Evolutionary conservation across 2,113 vertebrate species (phyloP).

Genomic region (Mystacornis crossleyi): DNA sequence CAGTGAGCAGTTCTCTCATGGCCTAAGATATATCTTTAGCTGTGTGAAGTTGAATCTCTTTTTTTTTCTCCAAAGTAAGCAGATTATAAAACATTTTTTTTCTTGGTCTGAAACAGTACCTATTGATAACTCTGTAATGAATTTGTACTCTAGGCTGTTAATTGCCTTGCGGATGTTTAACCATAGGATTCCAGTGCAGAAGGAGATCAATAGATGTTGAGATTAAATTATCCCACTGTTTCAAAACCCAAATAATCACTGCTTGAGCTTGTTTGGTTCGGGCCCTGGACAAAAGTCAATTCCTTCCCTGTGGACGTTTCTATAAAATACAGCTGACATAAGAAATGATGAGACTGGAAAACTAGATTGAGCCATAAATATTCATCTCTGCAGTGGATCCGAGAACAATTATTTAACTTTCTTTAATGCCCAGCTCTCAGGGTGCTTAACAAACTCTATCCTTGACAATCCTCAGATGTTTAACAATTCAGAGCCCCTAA

Average conservation of each 20-base stretch:
- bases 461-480: constrained; percentile 23
- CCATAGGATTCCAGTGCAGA: constrained; percentile 29
- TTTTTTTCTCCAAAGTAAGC: not conserved
- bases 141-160: constrained; percentile 2
- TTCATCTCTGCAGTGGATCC: not conserved
- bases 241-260: constrained; percentile 47
- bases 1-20: not conserved
- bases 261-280: constrained; percentile 50
- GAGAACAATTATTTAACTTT: constrained; percentile 30
- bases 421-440: constrained; percentile 25
- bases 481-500: constrained; percentile 52
- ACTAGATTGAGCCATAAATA: constrained; percentile 54
- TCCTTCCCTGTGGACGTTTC: constrained; percentile 39
- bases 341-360: constrained; percentile 53
- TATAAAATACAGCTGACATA: constrained; percentile 40
- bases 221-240: constrained; percentile 53
- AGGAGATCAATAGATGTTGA: constrained; percentile 28
- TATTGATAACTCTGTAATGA: constrained; percentile 37
- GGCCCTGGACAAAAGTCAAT: constrained; percentile 37
- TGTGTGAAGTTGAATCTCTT: not conserved
- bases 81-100: not conserved
- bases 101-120: not conserved
- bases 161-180: constrained; percentile 36
- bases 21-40: not conserved
- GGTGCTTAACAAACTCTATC: constrained; percentile 18